Conservation (phyloP, 2,797 vertebrate genomes). For the Carapus acus region DNA sequence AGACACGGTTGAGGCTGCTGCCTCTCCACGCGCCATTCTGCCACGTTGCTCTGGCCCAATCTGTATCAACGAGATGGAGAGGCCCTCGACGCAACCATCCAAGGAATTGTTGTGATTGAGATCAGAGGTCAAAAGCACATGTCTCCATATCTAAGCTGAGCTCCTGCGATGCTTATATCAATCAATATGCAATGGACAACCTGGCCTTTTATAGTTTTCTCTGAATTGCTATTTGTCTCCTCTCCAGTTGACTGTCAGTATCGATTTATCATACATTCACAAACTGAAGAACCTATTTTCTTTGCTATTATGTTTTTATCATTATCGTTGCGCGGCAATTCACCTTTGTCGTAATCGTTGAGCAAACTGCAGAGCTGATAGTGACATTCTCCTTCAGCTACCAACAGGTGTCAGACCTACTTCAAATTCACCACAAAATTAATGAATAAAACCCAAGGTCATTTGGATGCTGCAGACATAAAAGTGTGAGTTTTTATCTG, state of each 20-base stretch:
- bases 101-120: constrained; percentile 67
- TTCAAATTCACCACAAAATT: constrained; percentile 25
- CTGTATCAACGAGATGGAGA: constrained; percentile 51
- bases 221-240: constrained; percentile 51
- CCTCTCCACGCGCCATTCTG: constrained; percentile 29
- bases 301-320: constrained; percentile 65
- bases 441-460: constrained; percentile 17
- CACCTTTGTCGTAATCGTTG: constrained; percentile 35
- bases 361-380: constrained; percentile 31
- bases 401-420: constrained; percentile 23
- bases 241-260: constrained; percentile 43
- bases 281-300: constrained; percentile 65
- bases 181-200: constrained; percentile 18
- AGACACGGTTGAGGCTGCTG: constrained; percentile 48
- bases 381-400: constrained; percentile 41
- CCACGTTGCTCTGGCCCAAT: constrained; percentile 38
- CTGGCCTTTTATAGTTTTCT: constrained; percentile 1
- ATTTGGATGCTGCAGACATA: constrained; percentile 25
- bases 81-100: constrained; percentile 44
- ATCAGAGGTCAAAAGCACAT: constrained; percentile 61
- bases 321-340: constrained; percentile 59
- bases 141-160: constrained; percentile 53
- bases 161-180: constrained; percentile 29
- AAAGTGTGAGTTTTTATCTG: constrained; percentile 16
- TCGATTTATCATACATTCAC: constrained; percentile 55